Base-by-base conservation (phyloP, 2,113 vertebrate species). In the Laticauda laticaudata region DNA sequence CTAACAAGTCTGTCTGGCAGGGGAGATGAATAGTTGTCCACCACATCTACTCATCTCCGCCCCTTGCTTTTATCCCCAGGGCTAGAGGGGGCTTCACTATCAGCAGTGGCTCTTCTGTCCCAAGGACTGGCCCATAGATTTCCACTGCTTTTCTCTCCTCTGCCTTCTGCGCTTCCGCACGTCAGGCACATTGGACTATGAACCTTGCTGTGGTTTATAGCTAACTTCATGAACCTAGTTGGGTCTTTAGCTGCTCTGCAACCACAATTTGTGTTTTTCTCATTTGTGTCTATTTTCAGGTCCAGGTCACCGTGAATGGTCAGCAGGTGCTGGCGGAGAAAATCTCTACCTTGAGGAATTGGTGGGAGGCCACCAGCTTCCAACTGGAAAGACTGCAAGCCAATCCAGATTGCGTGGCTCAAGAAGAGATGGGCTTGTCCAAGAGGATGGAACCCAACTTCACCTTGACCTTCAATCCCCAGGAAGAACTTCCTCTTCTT, bases 301-400 rank as follows among this genome's bases (percentile, higher is more conserved):
- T 99, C 69, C 95, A 26, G 3, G 95, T 99, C 43, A 64, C 92
- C 1, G 98, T 99, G 89, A 97, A 98, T 0, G 98, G 98, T 89
- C 59, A 95, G 29, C 95, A 98, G 53, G 97, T 98, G 26, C 94
- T 99, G 54, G 94, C 93, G 0, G 98, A 98, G 61, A 86, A 91
- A 4, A 97, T 99, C 39, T 97, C 98, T 11, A 93, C 93, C 54
- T 98, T 99, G 55, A 97, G 99, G 89, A 97, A 95, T 1, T 45
- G 98, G n/a, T 99, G 99, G 99, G 99, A 99, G 93, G 98, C 98
- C 93, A 99, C 99, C 0, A 99, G 99, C 92, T 99, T 99, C 97
- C 98, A 98, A 91, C 96, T 99, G 94, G 99, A 99, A 93, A 92
- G 97, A 43, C 96, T 99, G 90, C 98, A 99, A 95, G 97, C 98